Percentiles rank a stretch among this genome's conserved stretches.
Evolutionary conservation across 2,113 vertebrate species (phyloP).

Genomic region (Dasypus novemcinctus): DNA sequence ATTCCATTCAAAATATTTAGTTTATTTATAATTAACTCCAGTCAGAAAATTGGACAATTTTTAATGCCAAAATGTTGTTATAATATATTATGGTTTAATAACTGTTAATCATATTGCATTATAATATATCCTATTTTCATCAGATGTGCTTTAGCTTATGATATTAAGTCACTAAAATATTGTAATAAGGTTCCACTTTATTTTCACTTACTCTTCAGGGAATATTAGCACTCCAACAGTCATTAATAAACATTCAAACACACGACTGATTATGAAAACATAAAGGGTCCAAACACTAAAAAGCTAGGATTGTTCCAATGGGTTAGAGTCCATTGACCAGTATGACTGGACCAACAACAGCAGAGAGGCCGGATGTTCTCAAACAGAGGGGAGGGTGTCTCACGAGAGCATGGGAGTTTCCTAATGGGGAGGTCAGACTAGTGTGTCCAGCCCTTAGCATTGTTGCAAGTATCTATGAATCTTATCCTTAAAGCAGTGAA

Average conservation of each 20-base stretch:
- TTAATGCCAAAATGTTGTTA: background rate
- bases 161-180: background rate
- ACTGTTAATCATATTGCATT: background rate
- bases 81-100: background rate
- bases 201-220: background rate
- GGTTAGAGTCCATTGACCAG: no score
- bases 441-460: no score
- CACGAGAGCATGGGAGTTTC: no score
- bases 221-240: background rate
- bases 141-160: background rate
- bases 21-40: background rate
- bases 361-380: no score
- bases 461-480: no score
- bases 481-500: no score
- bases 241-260: background rate
- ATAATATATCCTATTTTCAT: background rate
- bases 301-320: accelerated
- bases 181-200: background rate
- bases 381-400: no score
- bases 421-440: no score
- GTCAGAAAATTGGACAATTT: background rate
- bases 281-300: background rate
- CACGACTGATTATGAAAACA: background rate
- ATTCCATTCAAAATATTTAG: background rate
- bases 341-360: background rate